A percentile compares a stretch with the other conserved stretches of the same genome.
These are phyloP conservation scores for Stegodyphus dumicola DNA, from an alignment of 1,140 invertebrate species.

Conservation along the genomic window DNA sequence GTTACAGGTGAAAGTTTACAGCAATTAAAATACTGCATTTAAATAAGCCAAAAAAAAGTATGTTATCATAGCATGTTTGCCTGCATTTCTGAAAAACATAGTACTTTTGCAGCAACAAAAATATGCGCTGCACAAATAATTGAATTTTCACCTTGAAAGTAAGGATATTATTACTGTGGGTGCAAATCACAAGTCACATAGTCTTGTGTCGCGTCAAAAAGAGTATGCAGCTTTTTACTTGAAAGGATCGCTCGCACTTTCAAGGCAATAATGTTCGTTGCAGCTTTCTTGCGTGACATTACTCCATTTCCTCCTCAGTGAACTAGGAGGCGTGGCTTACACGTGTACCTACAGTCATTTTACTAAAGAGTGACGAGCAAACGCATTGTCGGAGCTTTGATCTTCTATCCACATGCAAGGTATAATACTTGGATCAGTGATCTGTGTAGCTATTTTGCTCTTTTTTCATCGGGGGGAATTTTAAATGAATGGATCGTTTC, in stretches of 20 bases:
- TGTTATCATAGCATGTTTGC: no score
- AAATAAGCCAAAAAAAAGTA: no score
- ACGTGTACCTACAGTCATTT: slow-evolving; percentile 39
- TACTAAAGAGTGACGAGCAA: slow-evolving; percentile 51
- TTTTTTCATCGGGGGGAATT: slow-evolving; percentile 1
- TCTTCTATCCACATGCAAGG: slow-evolving; percentile 27
- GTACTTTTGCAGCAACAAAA: no score
- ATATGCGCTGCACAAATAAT: no score
- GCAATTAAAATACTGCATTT: no score
- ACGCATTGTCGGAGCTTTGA: slow-evolving; percentile 52
- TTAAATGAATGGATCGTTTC: background rate
- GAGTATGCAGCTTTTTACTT: no score
- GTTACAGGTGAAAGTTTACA: no score
- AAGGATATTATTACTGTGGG: no score
- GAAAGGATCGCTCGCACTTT: slow-evolving; percentile 21
- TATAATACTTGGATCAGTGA: slow-evolving; percentile 45
- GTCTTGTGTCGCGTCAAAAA: no score
- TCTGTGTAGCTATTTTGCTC: slow-evolving; percentile 7
- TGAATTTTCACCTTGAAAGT: no score
- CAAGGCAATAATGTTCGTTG: slow-evolving; percentile 45
- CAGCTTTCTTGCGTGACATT: slow-evolving; percentile 49
- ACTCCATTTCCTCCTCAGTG: slow-evolving; percentile 46
- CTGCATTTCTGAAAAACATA: no score
- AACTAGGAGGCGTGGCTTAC: slow-evolving; percentile 47
- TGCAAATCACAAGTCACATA: no score